A percentile compares a stretch with the other conserved stretches of the same genome.
Conservation (phyloP, 30 jellyfish, hydroid and myxozoan species). For the Aurelia sp. region DNA sequence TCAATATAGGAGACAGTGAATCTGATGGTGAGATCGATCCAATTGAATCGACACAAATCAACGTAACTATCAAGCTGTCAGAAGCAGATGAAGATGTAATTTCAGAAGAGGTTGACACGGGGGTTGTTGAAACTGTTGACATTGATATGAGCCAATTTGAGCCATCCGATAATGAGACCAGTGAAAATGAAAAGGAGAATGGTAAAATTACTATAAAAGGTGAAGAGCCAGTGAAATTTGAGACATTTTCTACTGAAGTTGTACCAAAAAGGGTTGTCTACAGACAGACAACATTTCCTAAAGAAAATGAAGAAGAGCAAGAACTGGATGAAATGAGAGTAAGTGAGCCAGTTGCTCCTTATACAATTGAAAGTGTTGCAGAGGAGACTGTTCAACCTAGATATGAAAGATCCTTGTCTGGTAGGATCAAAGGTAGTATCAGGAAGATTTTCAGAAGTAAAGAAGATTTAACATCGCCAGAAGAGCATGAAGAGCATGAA, state of each 20-base stretch:
- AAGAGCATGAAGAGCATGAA: not conserved
- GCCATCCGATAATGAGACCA: too few species aligned
- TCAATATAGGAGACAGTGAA: not conserved
- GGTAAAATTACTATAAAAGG: not conserved
- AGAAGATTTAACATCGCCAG: not conserved
- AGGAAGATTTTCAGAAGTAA: not conserved
- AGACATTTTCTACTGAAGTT: not conserved
- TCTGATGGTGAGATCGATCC: not conserved
- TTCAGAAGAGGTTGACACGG: slow-evolving; percentile 3
- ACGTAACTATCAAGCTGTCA: too few species aligned
- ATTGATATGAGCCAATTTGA: not conserved
- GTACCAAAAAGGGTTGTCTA: slow-evolving; percentile 2
- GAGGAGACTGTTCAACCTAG: not conserved
- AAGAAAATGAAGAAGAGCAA: not conserved
- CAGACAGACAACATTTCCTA: slow-evolving; percentile 3
- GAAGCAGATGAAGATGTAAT: not conserved
- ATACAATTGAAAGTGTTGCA: not conserved
- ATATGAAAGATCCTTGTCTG: not conserved
- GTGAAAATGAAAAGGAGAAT: not conserved
- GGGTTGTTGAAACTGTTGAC: slow-evolving; percentile 4
- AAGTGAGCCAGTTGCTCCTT: not conserved
- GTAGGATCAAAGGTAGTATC: not conserved
- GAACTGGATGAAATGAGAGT: not conserved
- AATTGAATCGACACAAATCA: too few species aligned
- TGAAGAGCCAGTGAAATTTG: not conserved